phyloP scores from a whole-genome alignment of 1,140 invertebrate species.

The Solen grandis region DNA sequence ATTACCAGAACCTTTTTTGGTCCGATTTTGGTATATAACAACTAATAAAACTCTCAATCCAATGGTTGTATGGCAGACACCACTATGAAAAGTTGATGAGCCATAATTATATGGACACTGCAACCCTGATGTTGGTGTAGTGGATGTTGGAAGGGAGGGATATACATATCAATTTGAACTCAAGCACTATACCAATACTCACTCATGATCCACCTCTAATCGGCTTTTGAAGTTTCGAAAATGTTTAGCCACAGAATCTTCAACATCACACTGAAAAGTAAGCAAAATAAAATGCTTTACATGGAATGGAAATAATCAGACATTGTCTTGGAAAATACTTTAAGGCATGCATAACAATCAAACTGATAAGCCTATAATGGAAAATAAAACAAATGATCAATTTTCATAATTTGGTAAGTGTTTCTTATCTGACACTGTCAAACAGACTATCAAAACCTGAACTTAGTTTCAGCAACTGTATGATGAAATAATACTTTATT shows the following conservation, averaged over 20 bases:
- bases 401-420: too few species aligned
- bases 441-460: too few species aligned
- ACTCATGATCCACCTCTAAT: constrained; percentile 59
- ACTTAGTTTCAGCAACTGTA: too few species aligned
- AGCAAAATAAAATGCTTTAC: too few species aligned
- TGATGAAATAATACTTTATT: too few species aligned
- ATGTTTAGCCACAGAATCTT: constrained; percentile 53
- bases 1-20: too few species aligned
- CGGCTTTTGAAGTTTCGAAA: constrained; percentile 53
- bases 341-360: not conserved
- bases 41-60: not conserved
- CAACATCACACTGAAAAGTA: constrained; percentile 81
- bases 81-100: not conserved
- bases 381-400: not conserved
- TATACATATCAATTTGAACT: not conserved
- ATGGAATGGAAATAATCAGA: constrained; percentile 39
- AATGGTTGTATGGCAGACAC: not conserved
- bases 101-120: not conserved
- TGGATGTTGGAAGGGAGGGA: not conserved
- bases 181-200: constrained; percentile 13
- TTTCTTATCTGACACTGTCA: too few species aligned
- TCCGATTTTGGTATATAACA: not conserved
- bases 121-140: too few species aligned
- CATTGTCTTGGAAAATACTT: not conserved
- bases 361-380: not conserved